A percentile compares a stretch with the other conserved stretches of the same genome.
Conservation (phyloP, 2,797 vertebrate species). For the Mastacembelus armatus region DNA sequence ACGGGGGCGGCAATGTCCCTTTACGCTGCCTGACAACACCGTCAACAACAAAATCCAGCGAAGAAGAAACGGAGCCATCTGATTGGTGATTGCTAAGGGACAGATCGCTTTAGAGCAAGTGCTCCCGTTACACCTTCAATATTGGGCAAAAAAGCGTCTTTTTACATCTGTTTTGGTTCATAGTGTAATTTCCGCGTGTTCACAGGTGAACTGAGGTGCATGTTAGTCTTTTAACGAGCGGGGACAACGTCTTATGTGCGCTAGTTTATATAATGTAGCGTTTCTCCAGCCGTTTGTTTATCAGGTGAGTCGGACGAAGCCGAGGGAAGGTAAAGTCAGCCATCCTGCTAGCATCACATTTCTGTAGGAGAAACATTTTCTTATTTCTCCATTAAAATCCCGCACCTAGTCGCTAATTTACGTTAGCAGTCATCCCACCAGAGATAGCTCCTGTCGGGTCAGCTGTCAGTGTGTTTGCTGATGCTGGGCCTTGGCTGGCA, state of each 20-base stretch:
- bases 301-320: constrained; percentile 57
- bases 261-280: background rate
- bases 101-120: constrained; percentile 32
- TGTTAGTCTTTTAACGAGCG: too few species aligned
- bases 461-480: constrained; percentile 9
- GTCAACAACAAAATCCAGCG: background rate
- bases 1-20: background rate
- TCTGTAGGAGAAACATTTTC: background rate
- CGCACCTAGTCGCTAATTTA: too few species aligned
- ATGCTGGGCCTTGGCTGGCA: constrained; percentile 37
- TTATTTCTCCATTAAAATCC: too few species aligned
- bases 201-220: too few species aligned
- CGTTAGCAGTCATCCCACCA: fast-evolving
- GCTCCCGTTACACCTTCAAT: constrained; percentile 53
- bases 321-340: constrained; percentile 56
- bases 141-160: constrained; percentile 13
- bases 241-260: background rate
- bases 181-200: background rate
- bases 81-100: constrained; percentile 72
- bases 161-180: fast-evolving
- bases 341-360: constrained; percentile 11
- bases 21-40: too few species aligned
- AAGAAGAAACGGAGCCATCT: constrained; percentile 52
- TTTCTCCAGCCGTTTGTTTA: constrained; percentile 17
- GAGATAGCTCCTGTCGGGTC: background rate